Base-by-base conservation (phyloP, 1,140 invertebrate species). In the Arctopsyche grandis region DNA sequence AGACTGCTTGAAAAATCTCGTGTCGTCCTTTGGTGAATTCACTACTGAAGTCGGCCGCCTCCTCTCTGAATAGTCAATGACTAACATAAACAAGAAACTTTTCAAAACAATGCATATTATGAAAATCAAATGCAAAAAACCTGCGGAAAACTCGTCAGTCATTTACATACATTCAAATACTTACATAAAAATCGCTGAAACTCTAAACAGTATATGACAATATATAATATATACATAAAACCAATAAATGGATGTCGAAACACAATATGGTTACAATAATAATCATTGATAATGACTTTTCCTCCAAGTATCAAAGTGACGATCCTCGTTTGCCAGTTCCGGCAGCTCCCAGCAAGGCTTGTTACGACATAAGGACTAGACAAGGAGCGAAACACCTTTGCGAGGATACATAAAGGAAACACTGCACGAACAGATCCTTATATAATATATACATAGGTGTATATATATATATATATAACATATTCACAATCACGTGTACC, bases 241-340 rank as follows among this genome's bases (percentile, higher is more conserved):
- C 16, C 10, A 52, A 52, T 52, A 52, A 52, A 52, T 16, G 24
- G 21, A 26, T 66, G 63, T 22, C 63, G 63, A 9, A 66, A 29
- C 24, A 66, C 12, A 26, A 66, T 26, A 66, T 9, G 24, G 10
- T 24, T 16, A 52, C 63, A 29, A 66, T 26, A 26, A 66, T 26
- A 1, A 66, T 74, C 24, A 56, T 56, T 10, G 46, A 48, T 73
- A 48, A 76, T 38, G 75, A 70, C 46, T 78, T 78, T 82, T 82
- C 85, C 86, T 88, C 87, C 87, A 88, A 88, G 87, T 87, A 88
- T 87, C 87, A 88, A 87, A 84, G 83, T 85, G 85, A 83, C 85
- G 81, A 29, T 38, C 75, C 24, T 66, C 58, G 14, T 75, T 52
- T 66, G 73, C 74, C 80, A 44, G 63, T 44, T 77, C 66, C 22